Base-by-base conservation (phyloP, 2,797 vertebrate genomes). In the Hydrolagus colliei region DNA sequence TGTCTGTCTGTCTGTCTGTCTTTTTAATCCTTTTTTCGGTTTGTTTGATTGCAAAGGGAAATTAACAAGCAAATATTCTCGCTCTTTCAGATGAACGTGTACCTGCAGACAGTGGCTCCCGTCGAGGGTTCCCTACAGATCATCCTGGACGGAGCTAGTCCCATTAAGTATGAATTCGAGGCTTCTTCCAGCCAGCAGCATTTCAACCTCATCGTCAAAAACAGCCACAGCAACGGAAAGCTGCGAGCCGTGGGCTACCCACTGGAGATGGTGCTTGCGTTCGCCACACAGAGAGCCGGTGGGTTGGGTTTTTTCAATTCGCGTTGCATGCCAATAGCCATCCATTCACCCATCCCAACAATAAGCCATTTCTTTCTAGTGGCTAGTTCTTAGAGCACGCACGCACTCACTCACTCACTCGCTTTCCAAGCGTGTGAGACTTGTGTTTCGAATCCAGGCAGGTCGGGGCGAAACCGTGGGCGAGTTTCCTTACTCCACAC, bases 271-370 rank as follows among this genome's bases (percentile, higher is more conserved):
- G 88, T 72, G 7, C 8, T 93, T 0, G 62, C 65, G 0, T 85
- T 94, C 16, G 88, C 86, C 8, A 89, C 92, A 86, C 93, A 91
- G 86, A 92, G 90, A 87, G 92, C 89, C 88, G 93, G 95, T 96
- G 86, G 90, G 20, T 27, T 67, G 27, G 27, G 27, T 27, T 27
- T 27, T 84, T 76, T 68, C 35, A 68, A 13, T 52, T 67, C 32
- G 32, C 68, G 16, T 27, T 32, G 16, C 2, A 18, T 27, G 8
- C 27, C 27, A 27, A 27, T 27, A 27, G 27, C 27, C 27, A 27
- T 27, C 27, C 27, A 27, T 27, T 1, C 27, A 27, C 35, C 41
- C 67, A 12, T 1, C 12, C 14, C 7, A 82, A 20, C 27, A 6
- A 32, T 68, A 18, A 35, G 20, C 0, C 7, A 32, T n/a, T 77